Base-by-base conservation (phyloP, 2,888 invertebrate species). In the Gymnosoma rotundatum region DNA sequence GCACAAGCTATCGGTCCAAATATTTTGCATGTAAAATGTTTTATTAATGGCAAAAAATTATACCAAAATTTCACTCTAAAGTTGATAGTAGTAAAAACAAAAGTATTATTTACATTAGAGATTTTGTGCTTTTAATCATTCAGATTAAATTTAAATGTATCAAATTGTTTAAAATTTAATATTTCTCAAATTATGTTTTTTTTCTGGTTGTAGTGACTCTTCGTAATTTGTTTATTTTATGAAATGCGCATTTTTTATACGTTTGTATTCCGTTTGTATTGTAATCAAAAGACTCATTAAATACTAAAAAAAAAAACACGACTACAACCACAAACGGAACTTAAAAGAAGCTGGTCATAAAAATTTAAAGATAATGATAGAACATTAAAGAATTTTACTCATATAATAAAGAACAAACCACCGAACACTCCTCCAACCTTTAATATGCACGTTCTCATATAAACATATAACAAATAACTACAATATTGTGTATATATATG, bases 321-420 rank as follows among this genome's bases (percentile, higher is more conserved):
- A 20, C 14, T 66, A 20, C 56, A 69, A 58, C 58, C 45, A 21
- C 18, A 82, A 76, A 60, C 5, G 7, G 9, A 8, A 14, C 12
- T 16, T 63, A 36, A 18, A 60, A 60, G 21, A 50, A 61, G 14
- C 18, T 52, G 69, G 70, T 75, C 70, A 70, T 79, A 83, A 83
- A 78, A 74, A 64, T 25, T 32, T 61, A 48, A 72, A 80, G 60
- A 76, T 83, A 83, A 83, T 80, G 83, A 83, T 50, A 61, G 61
- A 76, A 76, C 79, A 83, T 83, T 83, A 79, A 79, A 75, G 80
- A 73, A 69, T 76, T 70, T 79, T 63, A n/a, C 50, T 60, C n/a
- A 21, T 48, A 60, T 52, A 67, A 48, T 72, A 72, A 60, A 52
- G 67, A 21, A 48, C 12, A 21, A 25, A 2, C 21, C 45, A 2